Percentiles rank a stretch among this genome's conserved stretches.
phyloP scores from a whole-genome alignment of 2,113 vertebrate species.

The Acrocephalus arundinaceus region DNA sequence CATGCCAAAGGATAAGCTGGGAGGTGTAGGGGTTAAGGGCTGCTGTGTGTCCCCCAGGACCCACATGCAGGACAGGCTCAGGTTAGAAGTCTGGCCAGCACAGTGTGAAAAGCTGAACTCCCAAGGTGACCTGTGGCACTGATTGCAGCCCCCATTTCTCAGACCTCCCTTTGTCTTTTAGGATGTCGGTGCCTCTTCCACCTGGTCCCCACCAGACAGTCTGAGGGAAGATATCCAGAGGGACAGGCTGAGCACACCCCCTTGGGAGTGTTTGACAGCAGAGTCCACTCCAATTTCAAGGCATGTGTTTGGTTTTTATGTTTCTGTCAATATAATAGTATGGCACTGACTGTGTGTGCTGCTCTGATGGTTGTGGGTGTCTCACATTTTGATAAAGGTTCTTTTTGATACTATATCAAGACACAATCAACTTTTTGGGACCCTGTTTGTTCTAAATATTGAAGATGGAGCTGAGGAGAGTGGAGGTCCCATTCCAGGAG shows the following conservation, averaged over 20 bases:
- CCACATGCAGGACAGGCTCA: background rate
- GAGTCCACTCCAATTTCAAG: slow-evolving; percentile 66
- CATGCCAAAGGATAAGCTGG: background rate
- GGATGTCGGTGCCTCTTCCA: slow-evolving; percentile 63
- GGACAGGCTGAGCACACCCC: slow-evolving; percentile 47
- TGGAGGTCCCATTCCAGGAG: background rate
- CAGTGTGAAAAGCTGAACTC: background rate
- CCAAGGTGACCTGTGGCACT: background rate
- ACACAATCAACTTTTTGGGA: background rate
- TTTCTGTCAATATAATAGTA: background rate
- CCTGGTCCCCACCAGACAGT: slow-evolving; percentile 32
- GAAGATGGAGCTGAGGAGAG: background rate
- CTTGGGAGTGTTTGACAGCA: slow-evolving; percentile 58
- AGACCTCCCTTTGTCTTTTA: slow-evolving; percentile 1
- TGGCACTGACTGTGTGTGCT: background rate
- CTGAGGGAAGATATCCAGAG: slow-evolving; percentile 37
- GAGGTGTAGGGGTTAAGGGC: background rate
- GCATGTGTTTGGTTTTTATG: background rate
- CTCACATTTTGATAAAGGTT: background rate
- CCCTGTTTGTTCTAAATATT: background rate
- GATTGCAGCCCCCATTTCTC: background rate
- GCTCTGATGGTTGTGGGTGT: background rate
- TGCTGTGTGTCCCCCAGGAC: background rate
- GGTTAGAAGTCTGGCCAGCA: background rate
- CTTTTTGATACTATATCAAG: background rate